phyloP scores from a whole-genome alignment of 2,797 vertebrate species.

The Phataginus tricuspis region DNA sequence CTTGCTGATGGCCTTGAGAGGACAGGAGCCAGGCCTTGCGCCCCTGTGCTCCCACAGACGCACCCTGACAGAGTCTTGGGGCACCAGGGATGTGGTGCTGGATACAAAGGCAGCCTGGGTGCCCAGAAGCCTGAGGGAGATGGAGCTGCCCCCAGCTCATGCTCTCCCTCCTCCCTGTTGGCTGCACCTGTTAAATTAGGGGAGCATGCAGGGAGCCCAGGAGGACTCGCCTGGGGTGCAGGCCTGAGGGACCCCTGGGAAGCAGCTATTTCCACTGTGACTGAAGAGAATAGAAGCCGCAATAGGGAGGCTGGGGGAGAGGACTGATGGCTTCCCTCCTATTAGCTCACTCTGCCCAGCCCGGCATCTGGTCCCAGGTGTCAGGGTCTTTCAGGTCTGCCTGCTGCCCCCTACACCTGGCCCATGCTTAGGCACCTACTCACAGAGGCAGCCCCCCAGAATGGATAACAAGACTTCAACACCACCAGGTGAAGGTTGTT shows the following conservation, averaged over 20 bases:
- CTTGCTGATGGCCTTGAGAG: background rate
- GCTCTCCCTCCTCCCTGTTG: too few relatives aligned
- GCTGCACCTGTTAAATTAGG: background rate
- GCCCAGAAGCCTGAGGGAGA: background rate
- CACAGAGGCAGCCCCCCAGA: conserved; percentile 66
- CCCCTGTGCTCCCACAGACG: background rate
- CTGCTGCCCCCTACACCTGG: too few relatives aligned
- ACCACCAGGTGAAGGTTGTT: conserved; percentile 59
- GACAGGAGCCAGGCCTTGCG: fast-evolving
- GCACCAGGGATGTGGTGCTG: background rate
- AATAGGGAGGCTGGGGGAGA: background rate
- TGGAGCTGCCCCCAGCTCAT: fast-evolving
- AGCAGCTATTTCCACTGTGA: background rate
- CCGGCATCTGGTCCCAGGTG: fast-evolving
- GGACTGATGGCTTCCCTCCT: fast-evolving
- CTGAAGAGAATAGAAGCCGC: background rate
- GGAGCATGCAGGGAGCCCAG: background rate
- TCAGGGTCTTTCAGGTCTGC: too few relatives aligned
- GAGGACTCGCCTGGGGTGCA: background rate
- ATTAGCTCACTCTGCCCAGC: background rate
- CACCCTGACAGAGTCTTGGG: too few relatives aligned
- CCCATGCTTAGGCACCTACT: background rate
- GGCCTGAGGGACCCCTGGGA: background rate
- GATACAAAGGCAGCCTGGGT: background rate
- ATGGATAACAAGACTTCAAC: conserved; percentile 55